Evolutionary conservation across 1,140 invertebrate species (phyloP), one percentile per base, ranked within the genome.

Genomic region (Popillia japonica): DNA sequence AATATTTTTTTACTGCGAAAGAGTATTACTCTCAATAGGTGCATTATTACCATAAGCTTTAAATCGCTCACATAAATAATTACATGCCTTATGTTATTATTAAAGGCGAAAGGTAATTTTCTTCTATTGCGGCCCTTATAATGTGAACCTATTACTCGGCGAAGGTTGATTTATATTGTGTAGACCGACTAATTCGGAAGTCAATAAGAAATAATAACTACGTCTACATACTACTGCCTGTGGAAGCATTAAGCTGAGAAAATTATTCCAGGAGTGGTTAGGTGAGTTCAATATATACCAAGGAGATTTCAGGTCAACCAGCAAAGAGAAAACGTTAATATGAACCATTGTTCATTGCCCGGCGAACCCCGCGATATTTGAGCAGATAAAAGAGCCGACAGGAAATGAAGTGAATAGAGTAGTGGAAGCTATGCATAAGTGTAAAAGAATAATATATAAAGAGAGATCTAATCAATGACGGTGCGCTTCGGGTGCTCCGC

Each of bases 381-480:
- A n/a, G 6, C 14, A 14, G 48, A 55, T 55, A 55, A 55, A 17
- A 7, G 48, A 14, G 48, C 48, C 48, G 11, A 17, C 48, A 55
- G 48, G 48, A 55, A 55, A 55, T 55, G 48, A 55, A 55, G 11
- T 17, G 48, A n/a, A 55, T 55, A 55, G 48, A 55, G 48, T 17
- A 55, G 17, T 55, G 48, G 48, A 55, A 55, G 48, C 48, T 55
- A 55, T 55, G 48, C 48, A 55, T 55, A 55, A 55, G 48, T 55
- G 48, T 55, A 55, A 55, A 55, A 55, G 48, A 55, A 55, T 55
- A 55, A 55, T 55, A 17, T 55, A 55, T 55, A 55, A 55, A 55
- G 14, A n/a, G 48, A 55, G 48, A 55, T 55, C 48, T 14, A 34
- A 34, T 34, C 17, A 55, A 55, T 55, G 14, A 17, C 44, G 44